Base-by-base conservation (phyloP, 2,113 vertebrate genomes). In the Chionomys nivalis region DNA sequence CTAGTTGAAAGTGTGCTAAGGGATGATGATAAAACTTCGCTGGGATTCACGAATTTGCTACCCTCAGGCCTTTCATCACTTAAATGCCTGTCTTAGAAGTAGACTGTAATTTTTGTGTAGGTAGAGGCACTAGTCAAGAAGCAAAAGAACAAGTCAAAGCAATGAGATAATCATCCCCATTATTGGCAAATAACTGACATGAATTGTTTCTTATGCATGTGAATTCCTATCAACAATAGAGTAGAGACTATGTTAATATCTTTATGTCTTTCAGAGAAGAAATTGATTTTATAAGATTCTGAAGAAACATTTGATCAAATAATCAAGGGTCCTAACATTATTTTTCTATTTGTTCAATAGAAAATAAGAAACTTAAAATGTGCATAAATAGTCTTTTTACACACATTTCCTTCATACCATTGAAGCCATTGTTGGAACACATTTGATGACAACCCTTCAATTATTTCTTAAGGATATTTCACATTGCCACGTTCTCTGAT, bases 301-400 rank as follows among this genome's bases (percentile, higher is more conserved):
- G 19, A 79, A 96, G 76, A 94, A 95, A 65, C 55, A 21, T 76
- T 93, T 93, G 77, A 44, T 65, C 70, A 94, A 81, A 93, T 92
- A 86, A 92, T 36, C 16, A 24, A 88, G 90, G 42, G 21, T 91
- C n/a, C 95, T 94, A 90, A 85, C 72, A 68, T 76, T 76, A 6
- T 82, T 90, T 87, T 93, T 87, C 78, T 93, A 96, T 58, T 36
- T 85, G 63, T 49, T 72, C 65, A 39, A 66, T 78, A 90, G 87
- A 68, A 88, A 88, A 81, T 86, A 87, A n/a, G 94, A 93, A 93
- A 87, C 75, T 82, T 90, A 3, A 89, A 89, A 49, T 95, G 16
- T 58, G 42, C 42, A 70, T 65, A 68, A 85, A 55, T 68, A 49
- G 14, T 79, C 58, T 12, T 77, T 87, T 85, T 85, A 17, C 70